Evolutionary conservation across 2,888 invertebrate species (phyloP).

Genomic region (Nomada flava): DNA sequence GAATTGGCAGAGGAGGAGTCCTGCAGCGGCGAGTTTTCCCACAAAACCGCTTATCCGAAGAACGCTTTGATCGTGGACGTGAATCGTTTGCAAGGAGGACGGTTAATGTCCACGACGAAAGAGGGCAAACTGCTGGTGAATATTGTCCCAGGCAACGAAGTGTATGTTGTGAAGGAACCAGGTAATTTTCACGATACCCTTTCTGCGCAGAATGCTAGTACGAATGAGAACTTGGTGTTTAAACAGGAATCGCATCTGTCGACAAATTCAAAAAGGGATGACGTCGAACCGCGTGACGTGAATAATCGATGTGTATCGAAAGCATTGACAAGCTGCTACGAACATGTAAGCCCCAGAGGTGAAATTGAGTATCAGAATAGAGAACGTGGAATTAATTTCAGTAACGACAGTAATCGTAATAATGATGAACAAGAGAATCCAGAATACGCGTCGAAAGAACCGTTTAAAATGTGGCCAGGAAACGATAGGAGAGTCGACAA

Average conservation of each 20-base stretch:
- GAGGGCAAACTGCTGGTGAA: slow-evolving; percentile 50
- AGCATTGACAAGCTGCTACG: not conserved
- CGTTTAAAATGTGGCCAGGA: not conserved
- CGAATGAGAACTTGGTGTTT: not conserved
- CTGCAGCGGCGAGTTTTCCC: not conserved
- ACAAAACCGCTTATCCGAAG: not conserved
- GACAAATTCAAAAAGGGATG: not conserved
- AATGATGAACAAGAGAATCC: not conserved
- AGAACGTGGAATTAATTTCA: not conserved
- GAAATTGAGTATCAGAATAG: not conserved
- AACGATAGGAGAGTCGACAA: not conserved
- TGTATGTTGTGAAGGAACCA: slow-evolving; percentile 8
- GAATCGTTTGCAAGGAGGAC: not conserved
- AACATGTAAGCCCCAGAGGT: not conserved
- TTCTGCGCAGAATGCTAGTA: not conserved
- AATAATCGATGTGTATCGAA: not conserved
- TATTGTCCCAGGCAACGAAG: slow-evolving; percentile 40
- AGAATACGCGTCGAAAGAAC: not conserved
- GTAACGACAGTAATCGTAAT: not conserved
- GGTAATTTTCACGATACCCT: not conserved
- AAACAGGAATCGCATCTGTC: not conserved
- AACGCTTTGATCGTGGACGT: not conserved
- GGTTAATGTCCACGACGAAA: not conserved
- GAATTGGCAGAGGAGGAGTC: slow-evolving; percentile 58
- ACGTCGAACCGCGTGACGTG: not conserved